Evolutionary conservation across 2,113 vertebrate species (phyloP), one percentile per base, ranked within the genome.

Genomic region (Sinosuthora webbiana): DNA sequence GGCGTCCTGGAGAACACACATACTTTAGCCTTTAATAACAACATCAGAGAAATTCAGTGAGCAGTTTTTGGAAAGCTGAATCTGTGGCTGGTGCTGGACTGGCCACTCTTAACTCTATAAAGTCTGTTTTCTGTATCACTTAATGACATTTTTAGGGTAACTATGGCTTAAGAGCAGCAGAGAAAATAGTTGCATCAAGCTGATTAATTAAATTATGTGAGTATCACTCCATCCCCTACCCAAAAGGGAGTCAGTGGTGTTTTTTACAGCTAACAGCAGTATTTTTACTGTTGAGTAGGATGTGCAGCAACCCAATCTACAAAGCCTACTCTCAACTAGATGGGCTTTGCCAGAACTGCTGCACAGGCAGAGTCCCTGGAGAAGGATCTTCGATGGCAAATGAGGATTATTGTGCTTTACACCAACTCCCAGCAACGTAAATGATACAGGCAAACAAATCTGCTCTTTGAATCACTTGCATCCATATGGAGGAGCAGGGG

Each of bases 381-480:
- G 87, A 91, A 87, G 69, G 25, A 73, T 57, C 49, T 82, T 93
- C 44, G 3, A 49, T 94, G 81, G 91, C 52, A 93, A 95, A 87
- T 56, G 60, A 95, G 76, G 76, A 89, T 94, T 87, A 89, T 70
- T 94, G 83, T 79, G 62, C 94, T 95, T 93, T 95, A 69, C 91
- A 91, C 65, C 81, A 94, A 41, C 83, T 95, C 91, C 53, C 87
- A 86, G 81, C 52, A 73, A 78, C 3, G 3, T 82, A 71, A 95
- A 95, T 50, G 93, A 90, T 87, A 64, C 65, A 37, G 64, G 87
- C 77, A 92, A 71, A 89, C 86, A 96, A 81, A 81, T 83, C 83
- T 94, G 71, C 76, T 93, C 76, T 75, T 89, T 59, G 83, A 92
- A 75, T 89, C 50, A 4, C 53, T 77, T 59, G 68, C 52, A 78